These are phyloP conservation scores for Mechanitis messenoides DNA, from an alignment of 2,888 invertebrate species.

Conservation along the genomic window DNA sequence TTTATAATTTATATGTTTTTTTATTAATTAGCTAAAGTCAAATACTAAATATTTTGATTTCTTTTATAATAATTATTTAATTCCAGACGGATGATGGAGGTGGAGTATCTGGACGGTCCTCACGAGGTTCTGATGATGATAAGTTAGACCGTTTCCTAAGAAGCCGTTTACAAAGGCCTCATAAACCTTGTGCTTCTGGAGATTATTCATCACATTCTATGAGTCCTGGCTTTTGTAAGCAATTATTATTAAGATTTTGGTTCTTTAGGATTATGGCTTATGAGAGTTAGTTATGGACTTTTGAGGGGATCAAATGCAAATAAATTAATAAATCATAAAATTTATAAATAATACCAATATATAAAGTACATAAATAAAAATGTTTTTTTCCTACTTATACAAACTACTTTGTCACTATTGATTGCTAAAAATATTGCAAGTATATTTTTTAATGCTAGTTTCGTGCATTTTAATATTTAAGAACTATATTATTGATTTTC, in stretches of 20 bases:
- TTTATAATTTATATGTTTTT: not conserved
- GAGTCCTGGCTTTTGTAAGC: conserved; percentile 71
- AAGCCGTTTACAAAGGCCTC: conserved; percentile 62
- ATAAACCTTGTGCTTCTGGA: conserved; percentile 61
- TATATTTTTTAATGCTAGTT: too few species aligned
- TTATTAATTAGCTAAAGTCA: not conserved
- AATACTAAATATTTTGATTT: not conserved
- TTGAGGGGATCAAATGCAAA: too few species aligned
- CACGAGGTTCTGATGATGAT: conserved; percentile 77
- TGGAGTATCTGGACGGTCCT: conserved; percentile 63
- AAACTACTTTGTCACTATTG: too few species aligned
- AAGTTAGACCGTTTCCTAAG: conserved; percentile 74
- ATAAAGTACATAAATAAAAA: too few species aligned
- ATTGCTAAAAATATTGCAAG: too few species aligned
- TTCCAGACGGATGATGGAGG: conserved; percentile 80
- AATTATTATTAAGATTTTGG: conserved; percentile 3
- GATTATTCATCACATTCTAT: conserved; percentile 60
- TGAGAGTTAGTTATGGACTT: too few species aligned
- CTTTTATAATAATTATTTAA: not conserved
- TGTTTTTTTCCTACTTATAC: too few species aligned
- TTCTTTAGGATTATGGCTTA: not conserved
- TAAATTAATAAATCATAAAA: too few species aligned
- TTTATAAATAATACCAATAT: too few species aligned
- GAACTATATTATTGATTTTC: not conserved
- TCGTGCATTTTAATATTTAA: not conserved